These are phyloP conservation scores for Drosophila quinaria DNA, from an alignment of 2,888 invertebrate genomes.

Conservation along the genomic window DNA sequence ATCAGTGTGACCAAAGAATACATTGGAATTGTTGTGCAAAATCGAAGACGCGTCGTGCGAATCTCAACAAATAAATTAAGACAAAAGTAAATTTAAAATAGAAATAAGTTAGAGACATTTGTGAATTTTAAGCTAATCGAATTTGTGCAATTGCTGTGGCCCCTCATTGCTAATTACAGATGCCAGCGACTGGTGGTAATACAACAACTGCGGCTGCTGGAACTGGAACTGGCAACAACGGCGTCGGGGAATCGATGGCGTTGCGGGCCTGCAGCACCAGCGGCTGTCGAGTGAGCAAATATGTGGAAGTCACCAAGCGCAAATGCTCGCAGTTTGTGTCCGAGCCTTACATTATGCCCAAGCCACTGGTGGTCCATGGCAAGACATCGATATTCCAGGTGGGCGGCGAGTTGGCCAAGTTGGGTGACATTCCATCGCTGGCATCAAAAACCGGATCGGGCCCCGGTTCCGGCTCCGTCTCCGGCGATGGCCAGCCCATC, in stretches of 20 bases:
- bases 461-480: conserved; percentile 15
- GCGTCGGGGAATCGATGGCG: conserved; percentile 23
- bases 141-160: background rate
- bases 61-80: conserved; percentile 1
- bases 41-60: conserved; percentile 36
- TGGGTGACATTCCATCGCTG: conserved; percentile 76
- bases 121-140: background rate
- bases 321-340: conserved; percentile 81
- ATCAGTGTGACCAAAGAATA: conserved; percentile 40
- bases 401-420: conserved; percentile 75
- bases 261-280: conserved; percentile 54
- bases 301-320: conserved; percentile 77
- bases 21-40: conserved; percentile 2
- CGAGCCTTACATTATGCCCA: conserved; percentile 75
- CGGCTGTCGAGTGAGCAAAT: conserved; percentile 68
- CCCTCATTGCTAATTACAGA: conserved; percentile 23
- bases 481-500: conserved; percentile 59
- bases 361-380: conserved; percentile 83
- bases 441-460: conserved; percentile 33
- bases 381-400: conserved; percentile 84
- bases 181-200: conserved; percentile 24
- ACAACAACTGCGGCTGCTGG: conserved; percentile 6
- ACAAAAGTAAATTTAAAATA: conserved; percentile 8
- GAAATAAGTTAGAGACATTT: background rate
- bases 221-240: background rate